Evolutionary conservation across 2,888 invertebrate genomes (phyloP).

Genomic region (Conops quadrifasciatus): DNA sequence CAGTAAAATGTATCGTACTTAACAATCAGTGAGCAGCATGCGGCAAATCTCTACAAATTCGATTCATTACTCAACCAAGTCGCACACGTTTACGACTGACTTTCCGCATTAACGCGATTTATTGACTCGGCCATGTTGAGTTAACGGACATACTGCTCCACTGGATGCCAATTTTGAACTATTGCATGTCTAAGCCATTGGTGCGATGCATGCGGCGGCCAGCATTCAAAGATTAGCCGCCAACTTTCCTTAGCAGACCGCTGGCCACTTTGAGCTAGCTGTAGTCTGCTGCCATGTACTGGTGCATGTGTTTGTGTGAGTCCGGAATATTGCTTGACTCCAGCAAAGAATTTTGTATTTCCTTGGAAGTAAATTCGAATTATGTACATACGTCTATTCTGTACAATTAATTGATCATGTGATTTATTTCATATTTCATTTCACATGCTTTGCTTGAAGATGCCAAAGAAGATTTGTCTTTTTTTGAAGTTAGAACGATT

Average conservation of each 20-base stretch:
- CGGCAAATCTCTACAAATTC: constrained; percentile 18
- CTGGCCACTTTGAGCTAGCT: not conserved
- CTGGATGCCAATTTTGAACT: constrained; percentile 36
- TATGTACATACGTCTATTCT: no score
- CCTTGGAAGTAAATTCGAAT: no score
- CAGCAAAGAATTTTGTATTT: no score
- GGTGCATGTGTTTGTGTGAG: no score
- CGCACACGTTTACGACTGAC: not conserved
- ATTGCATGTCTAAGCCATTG: constrained; percentile 23
- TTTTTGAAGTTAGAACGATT: no score
- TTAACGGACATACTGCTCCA: constrained; percentile 30
- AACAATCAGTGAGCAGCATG: not conserved
- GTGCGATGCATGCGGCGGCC: constrained; percentile 8
- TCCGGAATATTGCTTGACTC: no score
- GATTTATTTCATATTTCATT: no score
- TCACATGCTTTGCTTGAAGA: no score
- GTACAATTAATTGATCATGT: no score
- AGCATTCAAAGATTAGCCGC: constrained; percentile 11
- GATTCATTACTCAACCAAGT: constrained; percentile 31
- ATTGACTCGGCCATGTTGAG: constrained; percentile 25
- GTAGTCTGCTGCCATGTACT: no score
- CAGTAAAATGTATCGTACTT: not conserved
- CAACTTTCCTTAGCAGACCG: constrained; percentile 6
- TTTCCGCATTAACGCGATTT: constrained; percentile 26
- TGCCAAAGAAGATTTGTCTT: no score